Evolutionary conservation across 2,888 invertebrate genomes (phyloP).

Genomic region (Carcina quercana): DNA sequence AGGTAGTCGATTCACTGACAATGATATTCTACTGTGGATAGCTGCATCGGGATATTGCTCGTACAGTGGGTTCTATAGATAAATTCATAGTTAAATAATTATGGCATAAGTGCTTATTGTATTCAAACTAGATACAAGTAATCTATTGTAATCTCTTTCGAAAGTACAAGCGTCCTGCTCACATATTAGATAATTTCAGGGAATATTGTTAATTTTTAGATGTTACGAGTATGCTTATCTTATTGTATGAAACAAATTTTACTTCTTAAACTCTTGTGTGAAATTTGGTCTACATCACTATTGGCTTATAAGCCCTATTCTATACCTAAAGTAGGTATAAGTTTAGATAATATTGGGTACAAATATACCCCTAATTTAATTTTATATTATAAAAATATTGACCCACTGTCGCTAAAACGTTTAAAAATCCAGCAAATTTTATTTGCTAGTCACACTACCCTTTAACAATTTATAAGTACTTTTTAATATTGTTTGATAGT

Average conservation of each 20-base stretch:
- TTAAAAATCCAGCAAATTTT: slow-evolving; percentile 58
- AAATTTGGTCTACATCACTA: slow-evolving; percentile 23
- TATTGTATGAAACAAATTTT: too few relatives aligned
- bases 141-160: slow-evolving; percentile 27
- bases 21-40: slow-evolving; percentile 22
- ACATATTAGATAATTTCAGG: slow-evolving; percentile 45
- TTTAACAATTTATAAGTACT: slow-evolving; percentile 66
- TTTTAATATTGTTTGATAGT: slow-evolving; percentile 71
- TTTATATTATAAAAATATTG: slow-evolving; percentile 38
- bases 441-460: slow-evolving; percentile 70
- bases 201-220: slow-evolving; percentile 5
- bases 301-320: slow-evolving; percentile 42
- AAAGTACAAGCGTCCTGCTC: slow-evolving; percentile 71
- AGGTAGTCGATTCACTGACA: slow-evolving; percentile 26
- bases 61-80: slow-evolving; percentile 48
- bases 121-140: slow-evolving; percentile 22
- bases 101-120: slow-evolving; percentile 38
- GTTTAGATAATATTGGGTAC: slow-evolving; percentile 43
- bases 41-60: slow-evolving; percentile 28
- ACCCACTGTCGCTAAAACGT: slow-evolving; percentile 65
- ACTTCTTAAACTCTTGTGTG: too few relatives aligned
- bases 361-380: too few relatives aligned
- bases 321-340: slow-evolving; percentile 53
- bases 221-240: too few relatives aligned
- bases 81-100: slow-evolving; percentile 44